Evolutionary conservation across 1,140 invertebrate species (phyloP).

Genomic region (Potamilus streckersoni): DNA sequence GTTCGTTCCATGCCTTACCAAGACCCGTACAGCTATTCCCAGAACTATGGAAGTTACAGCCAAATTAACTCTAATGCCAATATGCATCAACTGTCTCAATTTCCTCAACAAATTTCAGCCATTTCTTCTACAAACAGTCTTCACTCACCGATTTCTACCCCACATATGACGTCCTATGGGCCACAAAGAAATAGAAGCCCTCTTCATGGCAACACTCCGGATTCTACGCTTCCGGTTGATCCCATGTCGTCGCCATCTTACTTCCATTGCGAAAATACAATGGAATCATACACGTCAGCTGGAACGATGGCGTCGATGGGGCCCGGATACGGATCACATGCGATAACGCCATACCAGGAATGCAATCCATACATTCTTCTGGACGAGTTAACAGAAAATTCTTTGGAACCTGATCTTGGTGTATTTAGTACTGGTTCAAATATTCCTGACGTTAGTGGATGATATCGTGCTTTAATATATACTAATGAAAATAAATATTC

Average conservation of each 20-base stretch:
- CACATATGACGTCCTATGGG: slow-evolving; percentile 22
- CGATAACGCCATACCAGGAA: no score
- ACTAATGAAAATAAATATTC: no score
- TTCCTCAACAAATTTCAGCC: slow-evolving; percentile 4
- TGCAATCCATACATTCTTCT: no score
- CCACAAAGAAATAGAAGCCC: slow-evolving; percentile 45
- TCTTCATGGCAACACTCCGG: slow-evolving; percentile 39
- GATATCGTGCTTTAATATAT: no score
- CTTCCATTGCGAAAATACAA: slow-evolving; percentile 40
- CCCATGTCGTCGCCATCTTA: slow-evolving; percentile 47
- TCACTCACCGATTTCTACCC: slow-evolving; percentile 5
- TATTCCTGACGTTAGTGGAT: no score
- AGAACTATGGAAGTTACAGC: slow-evolving; percentile 15
- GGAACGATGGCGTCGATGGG: no score
- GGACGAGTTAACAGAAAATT: no score
- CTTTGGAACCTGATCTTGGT: no score
- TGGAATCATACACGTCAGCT: slow-evolving; percentile 22
- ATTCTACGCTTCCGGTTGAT: slow-evolving; percentile 42
- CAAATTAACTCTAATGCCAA: slow-evolving; percentile 19
- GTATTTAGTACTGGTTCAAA: no score
- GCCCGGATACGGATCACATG: no score
- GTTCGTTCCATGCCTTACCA: slow-evolving; percentile 16
- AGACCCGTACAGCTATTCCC: slow-evolving; percentile 9
- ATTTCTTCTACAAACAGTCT: slow-evolving; percentile 14
- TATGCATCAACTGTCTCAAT: slow-evolving; percentile 25